Evolutionary conservation across 2,888 invertebrate genomes (phyloP), one percentile per base, ranked within the genome.

Genomic region (Nineta flava): DNA sequence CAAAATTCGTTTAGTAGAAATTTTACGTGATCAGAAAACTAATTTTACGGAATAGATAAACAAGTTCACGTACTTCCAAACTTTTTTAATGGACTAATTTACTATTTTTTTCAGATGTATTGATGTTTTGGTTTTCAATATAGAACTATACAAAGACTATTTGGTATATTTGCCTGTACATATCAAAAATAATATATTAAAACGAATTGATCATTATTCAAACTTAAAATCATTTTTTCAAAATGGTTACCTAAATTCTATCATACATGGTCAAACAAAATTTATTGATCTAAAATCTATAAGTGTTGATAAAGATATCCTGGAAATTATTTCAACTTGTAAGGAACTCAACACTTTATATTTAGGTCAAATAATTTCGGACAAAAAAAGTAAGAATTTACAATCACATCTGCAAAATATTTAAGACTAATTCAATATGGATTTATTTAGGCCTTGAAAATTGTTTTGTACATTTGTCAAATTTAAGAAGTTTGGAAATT

Each of bases 251-350:
- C 58, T 66, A 31, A 43, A 52, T 16, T 55, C 55, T 16, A 51
- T 65, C 10, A 50, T 62, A 10, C 60, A 66, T 56, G 50, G 58
- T 3, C 52, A 58, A 19, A 60, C 61, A 12, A 57, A 56, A 45
- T 52, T 54, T 17, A 53, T 66, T 21, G 59, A 66, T 54, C 55
- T 67, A 31, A 60, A 60, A n/a, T 57, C 58, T 16, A 55, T 58
- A 26, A 48, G 50, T 41, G 53, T 65, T 7, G 59, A 60, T 51
- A 63, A 65, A 53, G 59, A 63, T 21, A 57, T 64, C 35, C 56
- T 68, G 44, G 49, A 59, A 17, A 57, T 58, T 44, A 50, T 66
- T 31, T 50, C 50, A 34, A 50, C 48, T 7, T 64, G 63, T 55
- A 51, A 49, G 31, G 56, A 60, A 54, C 54, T 67, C 42, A 53